Conservation (phyloP, 2,113 vertebrate genomes). For the Trochalopteron elliotii region DNA sequence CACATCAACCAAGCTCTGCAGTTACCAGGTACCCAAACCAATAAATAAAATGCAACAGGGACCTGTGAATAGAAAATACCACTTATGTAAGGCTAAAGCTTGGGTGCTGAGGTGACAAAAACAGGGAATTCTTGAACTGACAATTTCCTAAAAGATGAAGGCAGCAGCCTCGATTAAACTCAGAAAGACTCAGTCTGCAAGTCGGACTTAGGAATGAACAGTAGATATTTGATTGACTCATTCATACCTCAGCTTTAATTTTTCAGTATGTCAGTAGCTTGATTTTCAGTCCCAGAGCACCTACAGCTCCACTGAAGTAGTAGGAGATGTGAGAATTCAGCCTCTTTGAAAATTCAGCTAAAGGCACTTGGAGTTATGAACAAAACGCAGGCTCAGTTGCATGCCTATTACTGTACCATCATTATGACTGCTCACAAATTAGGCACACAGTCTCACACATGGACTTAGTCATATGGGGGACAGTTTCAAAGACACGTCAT, state of each 20-base stretch:
- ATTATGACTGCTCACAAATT: constrained; percentile 59
- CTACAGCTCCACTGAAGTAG: constrained; percentile 57
- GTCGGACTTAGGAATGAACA: neutral
- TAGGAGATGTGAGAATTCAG: constrained; percentile 50
- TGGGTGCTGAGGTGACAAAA: neutral
- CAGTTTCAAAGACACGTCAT: constrained; percentile 35
- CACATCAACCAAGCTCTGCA: neutral
- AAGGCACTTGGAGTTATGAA: constrained; percentile 61
- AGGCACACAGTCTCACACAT: constrained; percentile 23
- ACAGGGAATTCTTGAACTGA: neutral
- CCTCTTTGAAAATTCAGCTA: constrained; percentile 60
- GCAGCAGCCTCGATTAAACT: neutral
- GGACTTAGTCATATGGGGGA: constrained; percentile 21
- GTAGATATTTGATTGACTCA: constrained; percentile 23
- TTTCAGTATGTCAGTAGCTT: constrained; percentile 27
- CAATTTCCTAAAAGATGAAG: neutral
- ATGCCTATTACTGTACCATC: constrained; percentile 52
- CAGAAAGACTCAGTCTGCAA: neutral
- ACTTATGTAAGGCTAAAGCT: neutral
- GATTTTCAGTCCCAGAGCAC: constrained; percentile 33
- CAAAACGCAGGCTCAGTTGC: constrained; percentile 46
- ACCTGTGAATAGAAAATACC: neutral
- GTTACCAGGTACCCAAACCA: neutral
- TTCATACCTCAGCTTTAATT: constrained; percentile 40
- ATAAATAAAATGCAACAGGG: neutral